Conservation (phyloP, 2,797 vertebrate species). For the Remorina albescens region DNA sequence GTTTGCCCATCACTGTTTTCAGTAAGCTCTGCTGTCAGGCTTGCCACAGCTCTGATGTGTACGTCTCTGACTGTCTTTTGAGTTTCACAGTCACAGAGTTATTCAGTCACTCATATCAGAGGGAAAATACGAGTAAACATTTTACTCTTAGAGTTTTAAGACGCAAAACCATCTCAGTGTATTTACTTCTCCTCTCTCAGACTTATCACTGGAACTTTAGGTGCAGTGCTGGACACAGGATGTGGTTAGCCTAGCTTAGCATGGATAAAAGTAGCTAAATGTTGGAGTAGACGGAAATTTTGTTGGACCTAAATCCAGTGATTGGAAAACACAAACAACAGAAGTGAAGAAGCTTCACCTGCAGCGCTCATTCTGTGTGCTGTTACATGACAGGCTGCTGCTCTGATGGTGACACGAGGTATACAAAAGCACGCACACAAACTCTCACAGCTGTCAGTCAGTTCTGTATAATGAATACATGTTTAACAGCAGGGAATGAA, state of each 20-base stretch:
- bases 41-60: neutral
- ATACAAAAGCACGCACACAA: neutral
- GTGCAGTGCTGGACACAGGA: neutral
- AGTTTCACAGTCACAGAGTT: slow-evolving; percentile 22
- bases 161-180: too few relatives aligned
- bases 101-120: slow-evolving; percentile 1
- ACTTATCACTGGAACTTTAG: too few relatives aligned
- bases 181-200: too few relatives aligned
- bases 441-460: slow-evolving; percentile 11
- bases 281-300: neutral
- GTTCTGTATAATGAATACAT: slow-evolving; percentile 29
- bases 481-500: slow-evolving; percentile 35
- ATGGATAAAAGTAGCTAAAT: neutral
- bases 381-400: slow-evolving; percentile 26
- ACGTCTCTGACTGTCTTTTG: neutral
- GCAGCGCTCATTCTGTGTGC: neutral
- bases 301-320: neutral
- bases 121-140: slow-evolving; percentile 15
- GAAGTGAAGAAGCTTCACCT: neutral
- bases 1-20: slow-evolving; percentile 23
- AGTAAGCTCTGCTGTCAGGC: slow-evolving; percentile 6
- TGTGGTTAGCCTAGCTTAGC: neutral
- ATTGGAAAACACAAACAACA: neutral
- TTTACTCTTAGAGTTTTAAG: too few relatives aligned
- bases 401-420: slow-evolving; percentile 14